These are phyloP conservation scores for Megaceryle maxima DNA, from an alignment of 2,113 vertebrate genomes.

Conservation along the genomic window DNA sequence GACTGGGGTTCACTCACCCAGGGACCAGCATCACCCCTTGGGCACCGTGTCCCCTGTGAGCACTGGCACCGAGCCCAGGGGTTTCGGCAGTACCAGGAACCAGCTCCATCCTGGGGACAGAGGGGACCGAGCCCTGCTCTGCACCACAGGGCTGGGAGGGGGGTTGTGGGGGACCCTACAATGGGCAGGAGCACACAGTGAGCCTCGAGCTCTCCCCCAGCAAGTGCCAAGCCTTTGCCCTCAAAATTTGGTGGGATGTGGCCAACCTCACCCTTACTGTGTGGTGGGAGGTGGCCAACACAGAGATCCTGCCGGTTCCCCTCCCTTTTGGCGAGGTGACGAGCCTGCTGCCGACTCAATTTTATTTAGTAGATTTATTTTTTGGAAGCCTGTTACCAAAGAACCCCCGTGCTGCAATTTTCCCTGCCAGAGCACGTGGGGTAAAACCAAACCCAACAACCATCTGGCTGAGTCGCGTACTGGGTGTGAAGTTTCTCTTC, in stretches of 20 bases:
- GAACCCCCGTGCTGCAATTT: not conserved
- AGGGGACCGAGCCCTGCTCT: not conserved
- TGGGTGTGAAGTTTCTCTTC: not conserved
- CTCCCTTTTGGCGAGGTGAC: not conserved
- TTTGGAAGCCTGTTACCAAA: not conserved
- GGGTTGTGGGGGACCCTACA: rapidly evolving
- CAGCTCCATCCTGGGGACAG: not conserved
- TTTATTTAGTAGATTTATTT: not conserved
- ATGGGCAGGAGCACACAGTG: rapidly evolving
- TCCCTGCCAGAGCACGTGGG: not conserved
- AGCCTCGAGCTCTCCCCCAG: too few relatives aligned
- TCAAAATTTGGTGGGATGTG: not conserved
- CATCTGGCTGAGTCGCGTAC: rapidly evolving
- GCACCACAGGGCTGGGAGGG: too few relatives aligned
- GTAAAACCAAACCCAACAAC: not conserved
- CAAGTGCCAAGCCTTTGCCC: not conserved
- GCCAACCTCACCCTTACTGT: not conserved
- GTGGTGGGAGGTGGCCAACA: not conserved
- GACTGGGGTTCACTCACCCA: too few relatives aligned
- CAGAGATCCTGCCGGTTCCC: rapidly evolving
- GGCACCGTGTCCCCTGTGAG: too few relatives aligned
- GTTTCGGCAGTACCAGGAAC: too few relatives aligned
- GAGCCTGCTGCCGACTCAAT: rapidly evolving
- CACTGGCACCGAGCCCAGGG: too few relatives aligned
- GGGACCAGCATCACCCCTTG: rapidly evolving